Base-by-base conservation (phyloP, 2,888 invertebrate genomes). In the Scaptomyza polygonia region DNA sequence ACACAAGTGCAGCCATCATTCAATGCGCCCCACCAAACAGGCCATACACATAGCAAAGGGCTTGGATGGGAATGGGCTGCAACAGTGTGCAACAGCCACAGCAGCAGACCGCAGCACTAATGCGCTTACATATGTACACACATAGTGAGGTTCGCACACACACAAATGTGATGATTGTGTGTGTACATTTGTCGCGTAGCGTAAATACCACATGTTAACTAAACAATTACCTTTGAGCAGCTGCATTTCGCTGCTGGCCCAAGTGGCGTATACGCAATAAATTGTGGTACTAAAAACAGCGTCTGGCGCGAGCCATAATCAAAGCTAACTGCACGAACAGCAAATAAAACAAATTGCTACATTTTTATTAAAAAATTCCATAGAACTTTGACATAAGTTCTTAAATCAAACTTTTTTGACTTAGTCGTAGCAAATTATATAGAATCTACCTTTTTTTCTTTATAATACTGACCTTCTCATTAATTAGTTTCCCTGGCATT, bases 131-230 rank as follows among this genome's bases (percentile, higher is more conserved):
- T 64, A 68, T 67, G 58, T 54, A 59, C 61, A 59, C 59, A 58
- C 32, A 55, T 21, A n/a, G 40, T 36, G 25, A 32, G 36, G 48
- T 49, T 42, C 58, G 39, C 40, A 44, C 8, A 27, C 36, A 29
- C 36, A 36, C 14, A 14, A 14, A 36, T 65, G 63, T 67, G 67
- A 82, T 85, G 78, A 78, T 52, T 34, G 42, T 56, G 44, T 62
- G 57, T 59, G 40, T 56, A 8, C 29, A 27, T 67, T 64, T 74
- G 72, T 72, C 72, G 71, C 59, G 64, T 30, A 62, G 54, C 47
- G 68, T 67, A 79, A 81, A 78, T 82, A 77, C 88, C 88, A 87
- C 88, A 88, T 87, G 88, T 85, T 87, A 81, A 78, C 85, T 80
- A 76, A 86, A 87, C 87, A 88, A 88, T 87, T 87, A 88, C 79